Conservation (phyloP, 2,888 invertebrate species). For the Lagria hirta region DNA sequence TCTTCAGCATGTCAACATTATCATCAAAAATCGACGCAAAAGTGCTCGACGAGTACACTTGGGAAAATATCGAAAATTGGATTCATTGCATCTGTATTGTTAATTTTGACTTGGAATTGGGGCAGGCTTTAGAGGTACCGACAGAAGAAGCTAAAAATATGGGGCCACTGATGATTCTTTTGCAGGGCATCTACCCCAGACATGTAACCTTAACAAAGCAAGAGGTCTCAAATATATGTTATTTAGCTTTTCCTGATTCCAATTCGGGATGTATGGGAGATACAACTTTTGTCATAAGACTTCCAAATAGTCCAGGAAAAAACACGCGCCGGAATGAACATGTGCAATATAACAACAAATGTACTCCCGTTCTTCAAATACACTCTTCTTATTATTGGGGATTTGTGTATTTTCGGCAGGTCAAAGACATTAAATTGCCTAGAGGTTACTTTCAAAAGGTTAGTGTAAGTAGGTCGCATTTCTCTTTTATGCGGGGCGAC, state of each 20-base stretch:
- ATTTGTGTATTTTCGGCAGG: constrained; percentile 97
- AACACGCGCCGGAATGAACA: constrained; percentile 59
- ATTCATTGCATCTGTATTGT: constrained; percentile 97
- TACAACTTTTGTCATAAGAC: constrained; percentile 93
- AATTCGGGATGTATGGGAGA: constrained; percentile 99
- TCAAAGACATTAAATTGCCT: constrained; percentile 85
- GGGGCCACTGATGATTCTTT: constrained; percentile 16
- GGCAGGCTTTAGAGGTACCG: constrained; percentile 92
- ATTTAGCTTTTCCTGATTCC: constrained; percentile 98
- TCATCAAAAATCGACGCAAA: constrained; percentile 15
- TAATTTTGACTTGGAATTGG: constrained; percentile 97
- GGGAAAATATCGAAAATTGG: constrained; percentile 88
- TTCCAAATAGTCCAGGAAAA: constrained; percentile 69
- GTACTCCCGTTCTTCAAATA: constrained; percentile 75
- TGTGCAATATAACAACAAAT: constrained; percentile 72
- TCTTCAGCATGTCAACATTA: constrained; percentile 15
- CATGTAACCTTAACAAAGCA: constrained; percentile 77
- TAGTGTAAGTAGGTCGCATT: no score
- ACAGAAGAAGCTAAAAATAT: constrained; percentile 13
- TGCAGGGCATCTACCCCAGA: constrained; percentile 77
- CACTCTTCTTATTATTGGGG: constrained; percentile 91
- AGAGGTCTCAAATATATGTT: constrained; percentile 93
- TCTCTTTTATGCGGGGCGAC: no score
- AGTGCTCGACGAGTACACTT: constrained; percentile 49
- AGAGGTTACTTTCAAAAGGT: constrained; percentile 99